Evolutionary conservation across 2,888 invertebrate genomes (phyloP), one percentile per base, ranked within the genome.

Genomic region (Nematopogon swammerdamellus): DNA sequence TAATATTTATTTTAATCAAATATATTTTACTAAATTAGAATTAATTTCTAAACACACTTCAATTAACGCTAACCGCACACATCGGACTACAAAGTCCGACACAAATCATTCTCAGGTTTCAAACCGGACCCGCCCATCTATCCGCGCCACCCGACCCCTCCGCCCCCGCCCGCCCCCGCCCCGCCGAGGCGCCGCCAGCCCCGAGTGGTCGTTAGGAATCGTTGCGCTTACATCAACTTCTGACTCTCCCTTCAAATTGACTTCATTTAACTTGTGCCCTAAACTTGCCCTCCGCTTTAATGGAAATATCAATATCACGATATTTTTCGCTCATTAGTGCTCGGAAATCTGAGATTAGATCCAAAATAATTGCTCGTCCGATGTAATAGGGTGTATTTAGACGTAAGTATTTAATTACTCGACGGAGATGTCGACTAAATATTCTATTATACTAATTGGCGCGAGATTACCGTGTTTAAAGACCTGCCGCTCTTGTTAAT

Each of bases 281-380:
- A 44, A 52, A 52, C 52, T 56, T 57, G 55, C 51, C 56, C 52
- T 52, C 47, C 51, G 53, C 46, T 53, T 54, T 53, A 49, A 46
- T 53, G 70, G 72, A 73, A 76, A 72, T 77, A 76, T 79, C 75
- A 14, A 36, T 66, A 63, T 79, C 75, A 70, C 77, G 63, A 72
- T 65, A 17, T 45, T 49, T 49, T 72, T 63, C 65, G 70, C 72
- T 79, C 77, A 75, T 77, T 79, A 77, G 66, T 66, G 63, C 53
- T 63, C n/a, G n/a, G 71, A 67, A 75, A 76, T 58, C 56, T 54
- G 63, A 70, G 56, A 59, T 65, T 55, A 62, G 60, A 60, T 62
- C 62, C 62, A 62, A 68, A 73, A 71, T 77, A 72, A 74, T 76
- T 76, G 68, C 70, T 71, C 68, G 65, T 14, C 65, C 67, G 71